Conservation (phyloP, 2,113 vertebrate species). For the Colistium nudipinnis region DNA sequence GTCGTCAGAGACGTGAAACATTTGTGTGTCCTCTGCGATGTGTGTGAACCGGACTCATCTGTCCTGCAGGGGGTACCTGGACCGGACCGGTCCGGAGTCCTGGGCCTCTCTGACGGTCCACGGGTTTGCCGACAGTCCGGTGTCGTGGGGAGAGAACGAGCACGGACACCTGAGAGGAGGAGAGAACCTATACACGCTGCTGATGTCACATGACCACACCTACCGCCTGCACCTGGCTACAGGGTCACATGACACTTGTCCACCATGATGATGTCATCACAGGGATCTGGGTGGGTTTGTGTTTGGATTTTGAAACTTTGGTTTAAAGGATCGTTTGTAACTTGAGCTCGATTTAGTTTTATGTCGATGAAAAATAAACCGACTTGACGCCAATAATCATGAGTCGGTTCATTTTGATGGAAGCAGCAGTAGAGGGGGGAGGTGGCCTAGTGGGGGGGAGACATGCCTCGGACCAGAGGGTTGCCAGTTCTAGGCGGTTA, state of each 20-base stretch:
- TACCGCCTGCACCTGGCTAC: constrained; percentile 91
- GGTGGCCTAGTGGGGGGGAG: no score
- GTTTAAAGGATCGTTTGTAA: no score
- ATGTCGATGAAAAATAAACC: no score
- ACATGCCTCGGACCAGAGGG: no score
- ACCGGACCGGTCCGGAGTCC: constrained; percentile 75
- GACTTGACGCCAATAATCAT: no score
- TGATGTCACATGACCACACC: constrained; percentile 87
- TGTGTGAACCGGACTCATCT: no score
- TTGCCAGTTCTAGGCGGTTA: no score
- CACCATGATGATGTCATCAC: constrained; percentile 72
- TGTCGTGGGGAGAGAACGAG: constrained; percentile 87
- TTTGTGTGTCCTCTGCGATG: no score
- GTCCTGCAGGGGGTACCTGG: constrained; percentile 83
- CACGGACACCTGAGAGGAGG: constrained; percentile 89
- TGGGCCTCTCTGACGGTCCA: constrained; percentile 90
- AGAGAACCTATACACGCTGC: constrained; percentile 90
- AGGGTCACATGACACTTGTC: constrained; percentile 86
- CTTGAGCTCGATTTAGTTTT: no score
- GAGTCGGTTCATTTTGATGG: no score
- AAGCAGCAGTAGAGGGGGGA: no score
- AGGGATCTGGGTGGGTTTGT: neutral
- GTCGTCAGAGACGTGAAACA: no score
- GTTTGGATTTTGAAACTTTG: neutral
- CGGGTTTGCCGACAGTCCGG: constrained; percentile 91